Evolutionary conservation across 2,797 vertebrate species (phyloP), one percentile per base, ranked within the genome.

Genomic region (Enteromius paludinosus): DNA sequence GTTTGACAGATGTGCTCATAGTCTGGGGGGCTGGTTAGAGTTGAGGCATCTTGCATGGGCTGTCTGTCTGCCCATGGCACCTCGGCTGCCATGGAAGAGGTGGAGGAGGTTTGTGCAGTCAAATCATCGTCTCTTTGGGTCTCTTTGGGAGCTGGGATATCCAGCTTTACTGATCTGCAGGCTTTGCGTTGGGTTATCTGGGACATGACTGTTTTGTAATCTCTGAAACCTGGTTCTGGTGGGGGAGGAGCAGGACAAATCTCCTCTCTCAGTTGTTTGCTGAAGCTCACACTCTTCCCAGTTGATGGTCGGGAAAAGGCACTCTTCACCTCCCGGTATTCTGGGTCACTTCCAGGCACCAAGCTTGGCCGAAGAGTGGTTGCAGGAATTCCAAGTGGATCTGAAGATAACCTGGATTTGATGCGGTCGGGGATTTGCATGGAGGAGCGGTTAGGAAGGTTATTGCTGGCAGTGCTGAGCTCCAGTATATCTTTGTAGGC

Each of bases 401-500:
- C 93, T 82, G 90, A 92, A 47, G 93, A 91, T 78, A 95, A 38
- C 74, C 93, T 90, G 47, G 94, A 94, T 89, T 95, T 95, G 77
- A 95, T 94, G 52, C 93, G 93, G 56, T 95, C 94, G 35, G 93
- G 93, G n/a, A 95, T 94, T 90, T 94, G 93, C 83, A 95, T 93
- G 9, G 93, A 92, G 86, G 92, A 93, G 68, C 92, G 79, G 47
- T 61, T 85, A 28, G 87, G 35, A 66, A 83, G 92, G 89, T 94
- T 95, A 92, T 93, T 94, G 92, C 94, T 93, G 92, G 93, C 93
- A 92, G 93, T 95, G 84, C 93, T 94, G 79, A 95, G 93, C 90
- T 96, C 95, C 89, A 95, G 87, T 85, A 95, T 95, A 87, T 96
- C 95, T 92, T 94, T 95, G 89, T 95, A 96, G 86, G 95, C 95